Percentiles rank a stretch among this genome's conserved stretches.
Evolutionary conservation across 2,797 vertebrate genomes (phyloP).

Genomic region (Enteromius mattozi): DNA sequence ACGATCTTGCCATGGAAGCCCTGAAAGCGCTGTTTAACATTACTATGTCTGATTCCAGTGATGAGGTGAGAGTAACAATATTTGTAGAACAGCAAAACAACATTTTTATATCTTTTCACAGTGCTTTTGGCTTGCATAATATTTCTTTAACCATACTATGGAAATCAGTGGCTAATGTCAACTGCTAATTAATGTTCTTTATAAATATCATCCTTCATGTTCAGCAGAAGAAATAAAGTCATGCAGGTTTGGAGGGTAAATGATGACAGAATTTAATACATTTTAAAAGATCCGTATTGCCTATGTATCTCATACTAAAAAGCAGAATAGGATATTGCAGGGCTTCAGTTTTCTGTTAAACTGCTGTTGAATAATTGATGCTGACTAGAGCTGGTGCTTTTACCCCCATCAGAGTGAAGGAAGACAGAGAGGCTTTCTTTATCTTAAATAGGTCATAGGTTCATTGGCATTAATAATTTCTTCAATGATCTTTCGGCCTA

Average conservation of each 20-base stretch:
- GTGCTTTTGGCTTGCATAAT: background rate
- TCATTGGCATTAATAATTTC: conserved; percentile 42
- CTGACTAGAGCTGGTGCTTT: background rate
- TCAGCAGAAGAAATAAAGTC: background rate
- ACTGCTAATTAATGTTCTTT: background rate
- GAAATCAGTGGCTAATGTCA: background rate
- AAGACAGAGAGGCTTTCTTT: background rate
- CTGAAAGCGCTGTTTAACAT: conserved; percentile 97
- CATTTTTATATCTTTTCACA: background rate
- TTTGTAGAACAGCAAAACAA: background rate
- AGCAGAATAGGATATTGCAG: background rate
- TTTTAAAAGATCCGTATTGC: background rate
- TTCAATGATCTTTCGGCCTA: conserved; percentile 33
- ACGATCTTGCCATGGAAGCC: conserved; percentile 90
- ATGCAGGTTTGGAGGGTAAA: background rate
- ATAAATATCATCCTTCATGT: background rate
- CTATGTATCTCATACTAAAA: background rate
- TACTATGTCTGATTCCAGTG: conserved; percentile 85
- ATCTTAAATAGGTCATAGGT: background rate
- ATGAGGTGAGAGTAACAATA: conserved; percentile 81
- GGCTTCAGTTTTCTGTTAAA: background rate
- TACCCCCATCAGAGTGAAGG: background rate
- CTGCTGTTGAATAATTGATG: background rate
- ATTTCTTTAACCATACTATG: background rate
- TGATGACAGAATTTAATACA: background rate